Conservation (phyloP, 1,140 invertebrate species). For the Megathymus violae region DNA sequence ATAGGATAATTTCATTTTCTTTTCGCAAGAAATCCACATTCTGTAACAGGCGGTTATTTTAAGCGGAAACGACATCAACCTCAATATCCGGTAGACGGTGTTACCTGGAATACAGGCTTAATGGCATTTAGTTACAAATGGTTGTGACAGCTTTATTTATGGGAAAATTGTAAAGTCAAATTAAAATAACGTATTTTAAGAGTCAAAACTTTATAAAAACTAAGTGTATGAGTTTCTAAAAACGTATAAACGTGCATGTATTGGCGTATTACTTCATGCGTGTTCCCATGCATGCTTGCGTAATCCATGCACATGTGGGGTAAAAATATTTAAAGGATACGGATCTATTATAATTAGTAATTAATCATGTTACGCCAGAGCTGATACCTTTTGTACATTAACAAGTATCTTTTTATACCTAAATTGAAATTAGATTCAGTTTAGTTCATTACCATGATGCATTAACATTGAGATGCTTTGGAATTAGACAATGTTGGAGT, state of each 20-base stretch:
- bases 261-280: too few species aligned
- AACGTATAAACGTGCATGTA: too few species aligned
- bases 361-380: too few species aligned
- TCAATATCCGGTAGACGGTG: conserved; percentile 27
- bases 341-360: too few species aligned
- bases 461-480: conserved; percentile 48
- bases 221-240: too few species aligned
- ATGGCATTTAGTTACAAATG: conserved; percentile 7
- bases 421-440: background rate
- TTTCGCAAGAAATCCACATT: conserved; percentile 1
- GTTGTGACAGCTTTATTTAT: conserved; percentile 9
- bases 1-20: background rate
- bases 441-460: conserved; percentile 8
- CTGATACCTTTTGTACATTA: conserved; percentile 27
- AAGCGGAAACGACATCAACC: conserved; percentile 25
- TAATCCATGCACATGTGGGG: too few species aligned
- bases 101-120: conserved; percentile 14
- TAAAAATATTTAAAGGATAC: too few species aligned
- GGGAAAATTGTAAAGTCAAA: too few species aligned
- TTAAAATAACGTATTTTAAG: too few species aligned
- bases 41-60: conserved; percentile 15
- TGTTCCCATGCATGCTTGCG: too few species aligned
- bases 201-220: too few species aligned
- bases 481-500: conserved; percentile 43
- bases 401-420: background rate